phyloP scores from a whole-genome alignment of 2,797 vertebrate species.

The Parotocinclus haroldoi region DNA sequence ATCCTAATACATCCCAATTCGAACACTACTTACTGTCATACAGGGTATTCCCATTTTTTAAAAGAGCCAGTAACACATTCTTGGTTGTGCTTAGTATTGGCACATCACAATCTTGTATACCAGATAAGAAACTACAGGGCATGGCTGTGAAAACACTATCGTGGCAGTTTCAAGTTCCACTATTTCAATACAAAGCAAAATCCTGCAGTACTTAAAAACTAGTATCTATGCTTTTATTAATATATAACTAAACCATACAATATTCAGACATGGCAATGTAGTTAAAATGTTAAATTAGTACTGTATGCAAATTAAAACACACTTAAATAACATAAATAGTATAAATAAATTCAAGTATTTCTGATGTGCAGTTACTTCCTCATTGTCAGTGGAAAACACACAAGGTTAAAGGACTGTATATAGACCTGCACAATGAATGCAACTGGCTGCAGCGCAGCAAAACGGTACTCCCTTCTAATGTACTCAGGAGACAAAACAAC shows the following conservation, averaged over 20 bases:
- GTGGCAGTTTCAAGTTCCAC: constrained; percentile 22
- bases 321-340: constrained; percentile 48
- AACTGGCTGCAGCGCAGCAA: constrained; percentile 44
- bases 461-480: constrained; percentile 22
- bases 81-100: constrained; percentile 62
- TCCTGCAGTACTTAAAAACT: constrained; percentile 28
- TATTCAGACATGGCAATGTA: background rate
- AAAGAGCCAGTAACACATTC: constrained; percentile 57
- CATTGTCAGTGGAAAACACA: constrained; percentile 53
- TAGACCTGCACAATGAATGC: constrained; percentile 64
- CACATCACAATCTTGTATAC: constrained; percentile 55
- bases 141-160: constrained; percentile 53
- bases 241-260: background rate
- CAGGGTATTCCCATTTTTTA: constrained; percentile 50
- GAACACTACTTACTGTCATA: constrained; percentile 54
- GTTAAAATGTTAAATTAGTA: constrained; percentile 45
- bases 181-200: constrained; percentile 32
- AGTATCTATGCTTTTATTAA: background rate
- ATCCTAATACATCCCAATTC: constrained; percentile 44
- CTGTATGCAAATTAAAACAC: constrained; percentile 51
- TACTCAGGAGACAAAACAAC: constrained; percentile 11
- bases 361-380: constrained; percentile 58
- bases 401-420: constrained; percentile 52
- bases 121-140: constrained; percentile 28
- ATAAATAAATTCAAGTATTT: constrained; percentile 74